Base-by-base conservation (phyloP, 2,888 invertebrate genomes). In the Noctuana brunneofusca region DNA sequence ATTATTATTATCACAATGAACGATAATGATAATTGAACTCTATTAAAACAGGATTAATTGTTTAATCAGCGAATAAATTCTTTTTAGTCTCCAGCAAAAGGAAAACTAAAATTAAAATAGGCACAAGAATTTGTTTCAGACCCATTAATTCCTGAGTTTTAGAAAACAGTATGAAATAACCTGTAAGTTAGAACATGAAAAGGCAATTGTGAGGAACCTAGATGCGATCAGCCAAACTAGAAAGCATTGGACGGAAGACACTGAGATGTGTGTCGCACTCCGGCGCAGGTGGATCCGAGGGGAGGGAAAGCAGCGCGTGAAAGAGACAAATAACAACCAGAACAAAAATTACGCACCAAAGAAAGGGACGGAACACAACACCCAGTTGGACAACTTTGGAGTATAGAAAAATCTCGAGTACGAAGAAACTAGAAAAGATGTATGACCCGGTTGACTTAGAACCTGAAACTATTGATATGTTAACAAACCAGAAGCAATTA, bases 211-310 rank as follows among this genome's bases (percentile, higher is more conserved):
- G 68, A 67, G 68, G 76, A 71, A 78, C 75, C 70, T 74, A 75
- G 82, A 83, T 81, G 80, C 78, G 79, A 82, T 79, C 81, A 76
- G 87, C 87, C 80, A 89, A 89, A 90, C 89, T 90, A 91, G 90
- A 91, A 91, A 91, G 91, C 89, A 89, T 76, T 84, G 81, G 84
- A 85, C 85, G 83, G 84, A 85, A 86, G 84, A 81, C 57, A 69
- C 70, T 72, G 74, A 81, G 81, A 88, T 89, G 87, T 90, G 86
- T 90, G 90, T 84, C 88, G 86, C 82, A 75, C 79, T 76, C 75
- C 66, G 75, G 73, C 83, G 76, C 89, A 89, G 88, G 89, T 88
- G 87, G 78, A 82, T 79, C 72, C 68, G 72, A 69, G 75, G 68
- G 78, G 70, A 75, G 76, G 79, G 80, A 75, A 75, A 71, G 73